Conservation (phyloP, 2,797 vertebrate genomes). For the Podargus strigoides region DNA sequence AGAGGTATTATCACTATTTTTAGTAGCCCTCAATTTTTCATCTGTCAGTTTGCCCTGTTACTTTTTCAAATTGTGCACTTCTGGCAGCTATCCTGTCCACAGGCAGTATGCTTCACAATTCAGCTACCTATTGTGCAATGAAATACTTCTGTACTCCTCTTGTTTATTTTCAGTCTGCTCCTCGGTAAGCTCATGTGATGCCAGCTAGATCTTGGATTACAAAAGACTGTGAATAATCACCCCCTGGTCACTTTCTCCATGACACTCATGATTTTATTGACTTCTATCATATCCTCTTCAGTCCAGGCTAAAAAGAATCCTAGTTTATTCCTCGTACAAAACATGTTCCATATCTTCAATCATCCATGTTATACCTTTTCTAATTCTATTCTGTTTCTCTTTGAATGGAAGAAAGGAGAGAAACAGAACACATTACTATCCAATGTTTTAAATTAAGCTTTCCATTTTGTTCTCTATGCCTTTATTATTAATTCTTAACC, state of each 20-base stretch:
- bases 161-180: neutral
- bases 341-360: neutral
- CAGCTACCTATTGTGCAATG: neutral
- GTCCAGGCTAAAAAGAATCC: neutral
- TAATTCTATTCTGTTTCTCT: neutral
- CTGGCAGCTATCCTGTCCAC: neutral
- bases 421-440: neutral
- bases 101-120: neutral
- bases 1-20: neutral
- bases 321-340: neutral
- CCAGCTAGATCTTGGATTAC: neutral
- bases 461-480: neutral
- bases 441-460: neutral
- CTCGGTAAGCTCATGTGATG: neutral
- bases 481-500: neutral
- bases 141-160: neutral
- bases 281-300: neutral
- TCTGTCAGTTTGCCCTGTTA: neutral
- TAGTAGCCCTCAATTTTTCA: neutral
- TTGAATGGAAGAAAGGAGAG: neutral
- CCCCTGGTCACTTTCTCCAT: neutral
- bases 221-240: neutral
- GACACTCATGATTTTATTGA: neutral
- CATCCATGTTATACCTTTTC: neutral
- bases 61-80: neutral